Evolutionary conservation across 2,888 invertebrate species (phyloP).

Genomic region (Aleiodes testaceus): DNA sequence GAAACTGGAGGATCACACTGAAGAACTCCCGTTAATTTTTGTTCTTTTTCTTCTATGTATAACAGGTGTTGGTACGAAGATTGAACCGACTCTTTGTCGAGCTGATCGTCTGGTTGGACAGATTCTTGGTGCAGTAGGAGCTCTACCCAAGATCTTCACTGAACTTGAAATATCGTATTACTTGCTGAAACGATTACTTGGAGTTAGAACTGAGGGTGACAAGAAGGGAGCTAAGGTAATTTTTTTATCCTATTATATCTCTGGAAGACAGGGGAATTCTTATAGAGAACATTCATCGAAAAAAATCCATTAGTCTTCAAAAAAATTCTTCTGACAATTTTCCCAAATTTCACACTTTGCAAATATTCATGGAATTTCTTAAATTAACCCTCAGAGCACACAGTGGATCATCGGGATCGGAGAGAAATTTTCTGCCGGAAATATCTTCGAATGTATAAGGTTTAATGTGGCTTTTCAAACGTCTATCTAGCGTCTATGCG

Average conservation of each 20-base stretch:
- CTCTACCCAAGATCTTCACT: slow-evolving; percentile 96
- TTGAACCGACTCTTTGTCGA: slow-evolving; percentile 98
- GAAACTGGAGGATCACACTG: not conserved
- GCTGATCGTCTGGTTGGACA: slow-evolving; percentile 97
- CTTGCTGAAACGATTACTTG: slow-evolving; percentile 93
- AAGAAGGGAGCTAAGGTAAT: slow-evolving; percentile 96
- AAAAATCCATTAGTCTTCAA: too few relatives aligned
- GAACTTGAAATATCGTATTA: slow-evolving; percentile 99
- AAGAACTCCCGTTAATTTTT: not conserved
- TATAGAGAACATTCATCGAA: too few relatives aligned
- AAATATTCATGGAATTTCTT: too few relatives aligned
- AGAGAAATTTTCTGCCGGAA: too few relatives aligned
- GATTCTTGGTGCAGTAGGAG: slow-evolving; percentile 96
- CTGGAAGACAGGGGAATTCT: too few relatives aligned
- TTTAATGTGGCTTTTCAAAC: too few relatives aligned
- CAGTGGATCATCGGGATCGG: too few relatives aligned
- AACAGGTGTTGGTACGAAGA: slow-evolving; percentile 95
- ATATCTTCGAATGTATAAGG: too few relatives aligned
- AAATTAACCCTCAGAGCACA: too few relatives aligned
- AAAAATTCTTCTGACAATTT: too few relatives aligned
- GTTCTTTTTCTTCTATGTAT: not conserved
- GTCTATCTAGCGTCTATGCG: too few relatives aligned
- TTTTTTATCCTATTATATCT: slow-evolving; percentile 7
- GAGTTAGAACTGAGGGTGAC: slow-evolving; percentile 98
- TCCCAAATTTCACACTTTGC: too few relatives aligned